Evolutionary conservation across 2,113 vertebrate species (phyloP), one percentile per base, ranked within the genome.

Genomic region (Vidua chalybeata): DNA sequence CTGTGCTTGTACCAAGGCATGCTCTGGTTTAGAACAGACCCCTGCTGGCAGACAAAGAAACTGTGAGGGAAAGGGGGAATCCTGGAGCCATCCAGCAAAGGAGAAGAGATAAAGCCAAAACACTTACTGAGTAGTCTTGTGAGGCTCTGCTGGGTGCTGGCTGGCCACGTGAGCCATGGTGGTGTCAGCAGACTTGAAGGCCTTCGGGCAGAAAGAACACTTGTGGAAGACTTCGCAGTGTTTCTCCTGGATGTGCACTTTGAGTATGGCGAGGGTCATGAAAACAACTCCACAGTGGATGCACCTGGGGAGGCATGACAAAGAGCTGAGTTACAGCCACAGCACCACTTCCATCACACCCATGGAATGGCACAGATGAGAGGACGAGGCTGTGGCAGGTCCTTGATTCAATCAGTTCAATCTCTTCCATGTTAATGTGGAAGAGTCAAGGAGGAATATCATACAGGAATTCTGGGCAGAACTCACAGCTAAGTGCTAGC

Each of bases 141-240:
- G 97, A 85, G 97, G 87, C 91, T 98, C 97, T 56, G 96, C 55
- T 16, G 97, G 97, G 85, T 99, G 99, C 96, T 99, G 99, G 75
- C 97, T 98, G 92, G 98, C 96, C 35, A 99, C 97, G 97, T 99
- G 99, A 64, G 98, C 98, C 3, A 96, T 95, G 48, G 98, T 99
- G 97, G 98, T 98, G 76, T 98, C 97, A 6, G 98, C 97, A 3
- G 98, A 98, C 98, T 99, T 99, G 97, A 99, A 99, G 97, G 99
- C 99, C 98, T 99, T 98, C 0, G 99, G 99, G 96, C 99, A 99
- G 84, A 98, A 97, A 71, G 98, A 98, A 97, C 99, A 99, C 93
- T 99, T 99, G 97, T 99, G 98, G 96, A 99, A 99, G 90, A 99
- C 97, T 96, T 99, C 98, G 83, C 98, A 99, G 97, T 99, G 99